These are phyloP conservation scores for Hozukius guyotensis DNA, from an alignment of 2,797 vertebrate species.

Conservation along the genomic window DNA sequence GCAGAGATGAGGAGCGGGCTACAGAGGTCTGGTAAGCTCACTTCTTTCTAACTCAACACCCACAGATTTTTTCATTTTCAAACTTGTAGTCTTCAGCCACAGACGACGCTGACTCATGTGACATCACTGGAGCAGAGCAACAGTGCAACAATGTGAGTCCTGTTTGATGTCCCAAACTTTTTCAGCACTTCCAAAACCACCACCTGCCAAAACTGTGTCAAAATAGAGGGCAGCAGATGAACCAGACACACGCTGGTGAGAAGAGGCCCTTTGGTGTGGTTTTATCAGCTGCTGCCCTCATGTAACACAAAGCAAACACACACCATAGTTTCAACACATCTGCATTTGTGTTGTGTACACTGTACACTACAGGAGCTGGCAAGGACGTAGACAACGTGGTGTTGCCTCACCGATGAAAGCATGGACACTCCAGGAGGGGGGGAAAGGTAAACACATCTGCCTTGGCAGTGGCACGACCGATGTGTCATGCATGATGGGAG, in stretches of 20 bases:
- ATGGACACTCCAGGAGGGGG: slow-evolving; percentile 42
- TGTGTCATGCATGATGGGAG: slow-evolving; percentile 25
- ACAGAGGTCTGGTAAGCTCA: neutral
- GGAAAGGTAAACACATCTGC: slow-evolving; percentile 73
- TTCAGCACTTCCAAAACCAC: neutral
- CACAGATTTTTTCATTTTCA: neutral
- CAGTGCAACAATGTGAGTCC: neutral
- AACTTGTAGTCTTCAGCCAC: neutral
- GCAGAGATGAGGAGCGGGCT: neutral
- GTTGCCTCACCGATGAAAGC: slow-evolving; percentile 48
- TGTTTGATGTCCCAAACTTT: slow-evolving; percentile 6
- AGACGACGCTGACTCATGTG: neutral
- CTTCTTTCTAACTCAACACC: neutral
- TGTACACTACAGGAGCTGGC: neutral
- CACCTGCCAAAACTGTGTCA: slow-evolving; percentile 1
- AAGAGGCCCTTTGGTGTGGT: slow-evolving; percentile 12
- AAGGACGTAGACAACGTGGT: slow-evolving; percentile 26
- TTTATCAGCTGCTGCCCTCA: slow-evolving; percentile 40
- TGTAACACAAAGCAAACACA: slow-evolving; percentile 41
- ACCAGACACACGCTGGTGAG: neutral
- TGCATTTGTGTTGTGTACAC: slow-evolving; percentile 17
- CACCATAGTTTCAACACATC: slow-evolving; percentile 50
- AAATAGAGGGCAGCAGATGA: neutral
- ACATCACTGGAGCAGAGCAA: neutral
- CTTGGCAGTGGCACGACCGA: slow-evolving; percentile 13